phyloP scores from a whole-genome alignment of 1,140 invertebrate species.

The Rhopalosiphum padi region DNA sequence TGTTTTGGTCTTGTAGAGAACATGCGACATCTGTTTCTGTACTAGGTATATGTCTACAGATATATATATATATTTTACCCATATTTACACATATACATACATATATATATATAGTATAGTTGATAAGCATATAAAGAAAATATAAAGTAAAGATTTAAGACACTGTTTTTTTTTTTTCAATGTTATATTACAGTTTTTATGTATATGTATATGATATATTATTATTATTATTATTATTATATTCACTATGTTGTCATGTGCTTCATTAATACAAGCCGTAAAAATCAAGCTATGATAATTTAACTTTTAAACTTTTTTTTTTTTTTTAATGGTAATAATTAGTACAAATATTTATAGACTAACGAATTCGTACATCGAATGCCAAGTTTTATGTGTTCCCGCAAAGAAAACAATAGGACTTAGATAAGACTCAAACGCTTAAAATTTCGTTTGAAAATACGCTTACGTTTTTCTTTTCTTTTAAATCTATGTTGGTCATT shows the following conservation, averaged over 20 bases:
- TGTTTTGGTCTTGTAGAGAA: not conserved
- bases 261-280: conserved; percentile 24
- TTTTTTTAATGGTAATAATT: conserved; percentile 26
- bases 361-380: conserved; percentile 43
- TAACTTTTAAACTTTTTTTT: not conserved
- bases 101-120: conserved; percentile 11
- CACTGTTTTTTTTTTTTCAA: conserved; percentile 21
- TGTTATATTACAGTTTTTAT: conserved; percentile 35
- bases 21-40: not conserved
- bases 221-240: conserved; percentile 11
- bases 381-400: conserved; percentile 45
- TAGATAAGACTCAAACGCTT: conserved; percentile 23
- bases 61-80: not conserved
- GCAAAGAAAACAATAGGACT: conserved; percentile 37
- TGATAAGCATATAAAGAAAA: conserved; percentile 29
- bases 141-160: not conserved
- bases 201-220: conserved; percentile 23
- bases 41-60: not conserved
- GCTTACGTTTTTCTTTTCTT: conserved; percentile 24
- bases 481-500: not conserved
- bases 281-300: conserved; percentile 4
- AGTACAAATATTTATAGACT: conserved; percentile 52
- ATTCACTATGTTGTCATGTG: conserved; percentile 37
- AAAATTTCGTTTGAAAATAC: conserved; percentile 5
- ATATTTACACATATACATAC: not conserved